Percentiles rank a stretch among this genome's conserved stretches.
phyloP scores from a whole-genome alignment of 2,797 vertebrate species.

The Chiroxiphia lanceolata region DNA sequence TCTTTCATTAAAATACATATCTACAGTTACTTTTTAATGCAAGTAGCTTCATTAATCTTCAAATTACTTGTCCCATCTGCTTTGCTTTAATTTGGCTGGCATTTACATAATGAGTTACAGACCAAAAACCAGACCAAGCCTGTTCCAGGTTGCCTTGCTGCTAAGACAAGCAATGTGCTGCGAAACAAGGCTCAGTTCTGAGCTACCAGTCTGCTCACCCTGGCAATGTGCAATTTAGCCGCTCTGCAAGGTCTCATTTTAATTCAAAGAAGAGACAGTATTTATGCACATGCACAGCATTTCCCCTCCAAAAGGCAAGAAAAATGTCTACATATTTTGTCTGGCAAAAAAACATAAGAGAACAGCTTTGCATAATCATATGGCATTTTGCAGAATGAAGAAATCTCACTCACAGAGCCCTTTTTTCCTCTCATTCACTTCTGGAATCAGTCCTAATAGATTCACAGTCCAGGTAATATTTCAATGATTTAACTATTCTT shows the following conservation, averaged over 20 bases:
- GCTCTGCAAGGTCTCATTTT: conserved; percentile 6
- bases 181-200: conserved; percentile 21
- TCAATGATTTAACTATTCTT: background rate
- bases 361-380: conserved; percentile 50
- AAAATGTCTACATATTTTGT: conserved; percentile 54
- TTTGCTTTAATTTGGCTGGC: conserved; percentile 69
- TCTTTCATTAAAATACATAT: background rate
- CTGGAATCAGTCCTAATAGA: background rate
- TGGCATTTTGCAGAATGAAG: conserved; percentile 28
- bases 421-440: background rate
- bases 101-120: conserved; percentile 53
- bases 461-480: background rate
- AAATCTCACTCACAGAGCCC: background rate
- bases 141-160: conserved; percentile 36
- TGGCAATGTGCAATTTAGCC: background rate
- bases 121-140: conserved; percentile 51
- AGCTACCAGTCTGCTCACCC: conserved; percentile 37
- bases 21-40: conserved; percentile 28
- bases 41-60: conserved; percentile 65
- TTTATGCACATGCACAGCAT: conserved; percentile 44
- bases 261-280: conserved; percentile 22
- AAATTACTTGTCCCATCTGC: conserved; percentile 64
- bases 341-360: conserved; percentile 46
- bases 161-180: conserved; percentile 51
- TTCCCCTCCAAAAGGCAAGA: conserved; percentile 49